Evolutionary conservation across 2,888 invertebrate genomes (phyloP).

Genomic region (Ditula angustiorana): DNA sequence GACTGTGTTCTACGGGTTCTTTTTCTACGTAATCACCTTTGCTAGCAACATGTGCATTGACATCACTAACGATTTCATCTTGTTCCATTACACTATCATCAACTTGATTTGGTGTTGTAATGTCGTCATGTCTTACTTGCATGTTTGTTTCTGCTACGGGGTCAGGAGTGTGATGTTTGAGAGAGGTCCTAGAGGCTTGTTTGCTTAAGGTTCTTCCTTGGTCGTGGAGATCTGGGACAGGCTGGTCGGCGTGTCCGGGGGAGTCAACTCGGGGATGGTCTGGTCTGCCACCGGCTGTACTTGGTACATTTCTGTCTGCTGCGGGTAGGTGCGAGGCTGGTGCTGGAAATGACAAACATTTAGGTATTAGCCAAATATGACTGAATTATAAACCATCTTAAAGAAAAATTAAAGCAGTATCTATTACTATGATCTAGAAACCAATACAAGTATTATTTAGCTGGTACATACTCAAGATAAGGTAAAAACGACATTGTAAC

Average conservation of each 20-base stretch:
- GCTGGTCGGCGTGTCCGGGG: conserved; percentile 69
- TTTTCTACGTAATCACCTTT: conserved; percentile 33
- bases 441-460: no score
- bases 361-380: no score
- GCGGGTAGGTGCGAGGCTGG: conserved; percentile 75
- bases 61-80: conserved; percentile 33
- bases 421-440: no score
- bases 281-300: conserved; percentile 69
- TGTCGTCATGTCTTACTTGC: conserved; percentile 36
- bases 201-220: conserved; percentile 42
- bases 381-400: no score
- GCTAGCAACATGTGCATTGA: conserved; percentile 35
- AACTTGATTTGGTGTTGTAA: conserved; percentile 33
- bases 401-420: no score
- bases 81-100: conserved; percentile 41
- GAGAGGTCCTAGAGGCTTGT: conserved; percentile 57
- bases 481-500: no score
- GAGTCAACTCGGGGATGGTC: conserved; percentile 75
- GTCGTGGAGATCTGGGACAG: conserved; percentile 43
- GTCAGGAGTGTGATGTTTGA: conserved; percentile 44
- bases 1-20: conserved; percentile 5
- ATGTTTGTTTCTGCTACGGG: conserved; percentile 35
- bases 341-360: conserved; percentile 77
- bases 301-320: conserved; percentile 67
- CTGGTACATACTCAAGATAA: no score